Conservation (phyloP, 2,797 vertebrate species). For the Anolis apletophallus region DNA sequence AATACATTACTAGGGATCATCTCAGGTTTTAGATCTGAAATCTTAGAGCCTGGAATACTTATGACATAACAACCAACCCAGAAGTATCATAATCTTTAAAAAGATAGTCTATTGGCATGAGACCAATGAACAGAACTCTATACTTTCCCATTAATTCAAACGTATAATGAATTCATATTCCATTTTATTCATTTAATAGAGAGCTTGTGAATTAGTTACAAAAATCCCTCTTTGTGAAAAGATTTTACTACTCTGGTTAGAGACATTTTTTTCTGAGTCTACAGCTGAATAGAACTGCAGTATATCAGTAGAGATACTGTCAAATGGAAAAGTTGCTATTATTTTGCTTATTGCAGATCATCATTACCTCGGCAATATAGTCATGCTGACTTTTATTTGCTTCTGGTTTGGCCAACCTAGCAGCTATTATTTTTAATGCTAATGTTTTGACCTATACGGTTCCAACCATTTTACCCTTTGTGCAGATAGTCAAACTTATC, state of each 20-base stretch:
- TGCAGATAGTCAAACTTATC: constrained; percentile 39
- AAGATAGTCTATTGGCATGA: background rate
- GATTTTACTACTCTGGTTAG: background rate
- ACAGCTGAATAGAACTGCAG: background rate
- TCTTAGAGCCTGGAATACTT: no score
- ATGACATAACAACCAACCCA: no score
- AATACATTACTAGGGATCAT: no score
- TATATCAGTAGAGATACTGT: background rate
- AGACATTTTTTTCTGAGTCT: background rate
- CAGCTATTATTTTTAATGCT: constrained; percentile 34
- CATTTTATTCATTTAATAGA: background rate
- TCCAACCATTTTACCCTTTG: constrained; percentile 48
- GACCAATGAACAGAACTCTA: background rate
- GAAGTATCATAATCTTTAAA: background rate
- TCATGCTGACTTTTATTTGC: constrained; percentile 13
- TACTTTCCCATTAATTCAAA: background rate
- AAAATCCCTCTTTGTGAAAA: background rate
- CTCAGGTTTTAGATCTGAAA: no score
- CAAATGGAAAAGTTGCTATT: background rate
- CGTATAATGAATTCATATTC: background rate
- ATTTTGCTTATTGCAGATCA: background rate
- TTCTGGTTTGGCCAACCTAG: constrained; percentile 11
- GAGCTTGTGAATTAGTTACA: background rate
- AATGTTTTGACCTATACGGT: constrained; percentile 43
- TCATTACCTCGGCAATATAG: constrained; percentile 10